Percentiles rank a stretch among this genome's conserved stretches.
These are phyloP conservation scores for Euwallacea similis DNA, from an alignment of 1,140 invertebrate genomes.

Conservation along the genomic window DNA sequence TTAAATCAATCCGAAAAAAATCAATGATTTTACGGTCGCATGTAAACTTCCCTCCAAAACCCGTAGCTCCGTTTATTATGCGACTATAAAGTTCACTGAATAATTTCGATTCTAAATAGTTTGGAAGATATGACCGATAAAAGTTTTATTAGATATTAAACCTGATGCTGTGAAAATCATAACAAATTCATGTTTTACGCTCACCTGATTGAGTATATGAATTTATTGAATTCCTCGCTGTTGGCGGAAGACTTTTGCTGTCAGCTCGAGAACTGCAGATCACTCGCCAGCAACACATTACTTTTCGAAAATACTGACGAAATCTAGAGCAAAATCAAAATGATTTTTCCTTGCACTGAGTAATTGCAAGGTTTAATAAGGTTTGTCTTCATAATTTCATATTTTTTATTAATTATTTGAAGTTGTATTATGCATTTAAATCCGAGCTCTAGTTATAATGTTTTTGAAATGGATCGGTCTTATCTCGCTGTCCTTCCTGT, in stretches of 20 bases:
- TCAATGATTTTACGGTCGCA: no score
- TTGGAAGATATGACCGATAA: no score
- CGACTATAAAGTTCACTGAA: no score
- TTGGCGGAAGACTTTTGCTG: slow-evolving; percentile 20
- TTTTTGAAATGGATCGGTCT: not conserved
- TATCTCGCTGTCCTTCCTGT: not conserved
- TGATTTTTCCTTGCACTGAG: slow-evolving; percentile 1
- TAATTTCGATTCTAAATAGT: no score
- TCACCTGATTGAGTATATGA: slow-evolving; percentile 41
- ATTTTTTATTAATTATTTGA: not conserved
- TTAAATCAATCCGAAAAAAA: no score
- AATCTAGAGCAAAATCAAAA: slow-evolving; percentile 42
- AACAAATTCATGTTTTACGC: not conserved
- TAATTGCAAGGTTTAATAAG: no score
- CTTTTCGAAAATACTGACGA: slow-evolving; percentile 47
- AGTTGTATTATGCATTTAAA: not conserved
- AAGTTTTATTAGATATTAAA: no score
- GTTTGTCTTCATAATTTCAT: no score
- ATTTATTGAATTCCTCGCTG: slow-evolving; percentile 26
- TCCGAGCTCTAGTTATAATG: not conserved
- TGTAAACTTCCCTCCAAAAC: no score
- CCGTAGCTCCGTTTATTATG: no score
- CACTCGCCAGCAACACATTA: slow-evolving; percentile 43
- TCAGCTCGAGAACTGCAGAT: slow-evolving; percentile 21
- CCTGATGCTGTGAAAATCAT: not conserved